These are phyloP conservation scores for Chrysemys picta DNA, from an alignment of 2,113 vertebrate species.

Conservation along the genomic window DNA sequence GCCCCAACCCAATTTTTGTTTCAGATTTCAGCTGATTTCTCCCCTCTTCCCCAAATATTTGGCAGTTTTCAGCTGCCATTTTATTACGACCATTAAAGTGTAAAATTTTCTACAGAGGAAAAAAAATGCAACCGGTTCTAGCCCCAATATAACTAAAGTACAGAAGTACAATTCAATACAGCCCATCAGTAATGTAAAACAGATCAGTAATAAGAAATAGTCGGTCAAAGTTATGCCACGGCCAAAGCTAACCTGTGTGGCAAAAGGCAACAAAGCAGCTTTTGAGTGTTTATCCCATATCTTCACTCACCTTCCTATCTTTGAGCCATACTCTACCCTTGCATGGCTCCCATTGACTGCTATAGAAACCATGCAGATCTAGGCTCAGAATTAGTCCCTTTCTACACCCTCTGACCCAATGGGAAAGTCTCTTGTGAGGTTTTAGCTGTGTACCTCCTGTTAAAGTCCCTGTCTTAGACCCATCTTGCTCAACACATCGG, in stretches of 20 bases:
- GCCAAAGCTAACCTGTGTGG: neutral
- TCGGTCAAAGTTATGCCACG: neutral
- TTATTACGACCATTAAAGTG: neutral
- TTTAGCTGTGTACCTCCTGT: too few relatives aligned
- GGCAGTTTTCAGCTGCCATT: neutral
- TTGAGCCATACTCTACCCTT: neutral
- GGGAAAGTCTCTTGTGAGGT: neutral
- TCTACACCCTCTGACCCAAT: neutral
- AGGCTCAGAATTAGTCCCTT: neutral
- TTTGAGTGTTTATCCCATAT: neutral
- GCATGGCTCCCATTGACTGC: too few relatives aligned
- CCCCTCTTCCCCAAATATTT: neutral
- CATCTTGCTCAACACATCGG: neutral
- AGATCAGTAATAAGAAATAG: neutral
- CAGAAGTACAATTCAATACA: neutral
- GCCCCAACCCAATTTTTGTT: neutral
- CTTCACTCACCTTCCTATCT: neutral
- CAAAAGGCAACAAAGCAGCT: neutral
- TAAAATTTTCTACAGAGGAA: neutral
- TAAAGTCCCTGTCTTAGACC: neutral
- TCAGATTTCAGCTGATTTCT: neutral
- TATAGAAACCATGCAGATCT: fast-evolving
- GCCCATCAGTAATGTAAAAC: neutral
- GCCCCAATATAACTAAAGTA: neutral
- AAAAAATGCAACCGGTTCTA: neutral